These are phyloP conservation scores for Oxyura jamaicensis DNA, from an alignment of 2,113 vertebrate genomes.

Conservation along the genomic window DNA sequence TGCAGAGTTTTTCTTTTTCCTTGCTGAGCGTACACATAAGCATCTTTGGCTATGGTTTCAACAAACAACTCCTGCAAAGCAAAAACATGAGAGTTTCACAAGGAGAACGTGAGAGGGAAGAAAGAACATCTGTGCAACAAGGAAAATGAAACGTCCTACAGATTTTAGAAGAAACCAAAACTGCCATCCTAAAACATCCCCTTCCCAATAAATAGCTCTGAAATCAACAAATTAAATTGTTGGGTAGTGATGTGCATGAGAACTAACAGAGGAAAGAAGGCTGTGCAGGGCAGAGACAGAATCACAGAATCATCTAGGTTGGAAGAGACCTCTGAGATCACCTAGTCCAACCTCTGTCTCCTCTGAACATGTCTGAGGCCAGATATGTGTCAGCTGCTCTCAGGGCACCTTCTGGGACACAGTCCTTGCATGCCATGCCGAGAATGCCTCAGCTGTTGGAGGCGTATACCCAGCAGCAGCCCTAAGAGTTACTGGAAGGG, in stretches of 20 bases:
- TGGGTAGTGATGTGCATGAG: not conserved
- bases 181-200: not conserved
- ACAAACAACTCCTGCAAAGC: constrained; percentile 91
- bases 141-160: not conserved
- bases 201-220: not conserved
- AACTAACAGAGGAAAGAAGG: not conserved
- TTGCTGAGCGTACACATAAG: constrained; percentile 91
- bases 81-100: not conserved
- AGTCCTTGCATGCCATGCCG: fast-evolving
- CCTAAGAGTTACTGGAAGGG: not conserved
- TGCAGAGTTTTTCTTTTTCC: constrained; percentile 97
- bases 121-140: not conserved
- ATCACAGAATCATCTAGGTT: too few relatives aligned
- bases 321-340: too few relatives aligned
- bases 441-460: fast-evolving
- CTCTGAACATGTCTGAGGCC: fast-evolving
- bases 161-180: not conserved
- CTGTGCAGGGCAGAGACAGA: fast-evolving
- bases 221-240: not conserved
- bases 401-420: not conserved
- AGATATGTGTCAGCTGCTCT: not conserved
- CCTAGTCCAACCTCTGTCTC: not conserved
- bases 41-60: constrained; percentile 95
- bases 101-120: not conserved
- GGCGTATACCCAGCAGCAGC: not conserved